Percentiles rank a stretch among this genome's conserved stretches.
phyloP scores from a whole-genome alignment of 2,888 invertebrate genomes.

The Caradrina clavipalpis region DNA sequence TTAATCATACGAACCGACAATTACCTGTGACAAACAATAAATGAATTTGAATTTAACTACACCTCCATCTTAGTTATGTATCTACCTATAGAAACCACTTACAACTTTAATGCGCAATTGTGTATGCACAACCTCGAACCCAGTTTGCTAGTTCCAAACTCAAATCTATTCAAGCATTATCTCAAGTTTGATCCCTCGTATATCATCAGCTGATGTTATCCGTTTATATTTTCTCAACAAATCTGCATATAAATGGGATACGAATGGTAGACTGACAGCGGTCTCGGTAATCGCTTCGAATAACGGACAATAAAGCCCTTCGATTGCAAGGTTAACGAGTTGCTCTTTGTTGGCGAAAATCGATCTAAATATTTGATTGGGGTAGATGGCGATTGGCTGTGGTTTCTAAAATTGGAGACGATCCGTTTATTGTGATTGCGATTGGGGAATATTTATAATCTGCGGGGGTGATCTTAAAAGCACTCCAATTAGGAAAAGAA shows the following conservation, averaged over 20 bases:
- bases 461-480: neutral
- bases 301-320: slow-evolving; percentile 27
- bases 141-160: neutral
- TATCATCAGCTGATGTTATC: slow-evolving; percentile 23
- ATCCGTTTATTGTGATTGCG: neutral
- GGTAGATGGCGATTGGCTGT: neutral
- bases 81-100: neutral
- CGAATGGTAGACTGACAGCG: slow-evolving; percentile 41
- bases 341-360: slow-evolving; percentile 42
- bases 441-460: neutral
- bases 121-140: slow-evolving; percentile 1
- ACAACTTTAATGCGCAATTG: slow-evolving; percentile 1
- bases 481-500: neutral
- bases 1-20: no score
- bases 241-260: slow-evolving; percentile 53
- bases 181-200: slow-evolving; percentile 6
- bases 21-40: no score
- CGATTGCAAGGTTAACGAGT: slow-evolving; percentile 49
- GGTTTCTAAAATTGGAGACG: neutral
- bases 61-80: neutral
- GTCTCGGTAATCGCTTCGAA: slow-evolving; percentile 31
- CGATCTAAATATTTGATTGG: slow-evolving; percentile 21
- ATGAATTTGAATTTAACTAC: neutral
- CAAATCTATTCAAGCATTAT: slow-evolving; percentile 1
- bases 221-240: slow-evolving; percentile 31